These are phyloP conservation scores for Cyclophora punctaria DNA, from an alignment of 2,888 invertebrate species.

Conservation along the genomic window DNA sequence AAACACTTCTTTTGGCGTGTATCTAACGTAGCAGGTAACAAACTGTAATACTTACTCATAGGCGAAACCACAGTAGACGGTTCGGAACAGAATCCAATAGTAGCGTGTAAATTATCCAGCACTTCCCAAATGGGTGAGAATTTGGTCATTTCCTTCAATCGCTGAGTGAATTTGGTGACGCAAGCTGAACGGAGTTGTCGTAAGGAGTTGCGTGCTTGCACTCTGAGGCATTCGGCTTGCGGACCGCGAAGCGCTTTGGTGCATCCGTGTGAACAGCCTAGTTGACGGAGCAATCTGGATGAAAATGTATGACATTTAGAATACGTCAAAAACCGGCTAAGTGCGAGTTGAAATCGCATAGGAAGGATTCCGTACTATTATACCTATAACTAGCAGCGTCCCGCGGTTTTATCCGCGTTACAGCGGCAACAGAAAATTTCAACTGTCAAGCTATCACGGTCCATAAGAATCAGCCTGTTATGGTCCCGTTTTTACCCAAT, in stretches of 20 bases:
- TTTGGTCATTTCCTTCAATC: conserved; percentile 83
- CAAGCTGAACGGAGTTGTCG: conserved; percentile 81
- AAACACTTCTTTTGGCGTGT: too few species aligned
- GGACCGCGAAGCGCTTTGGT: conserved; percentile 88
- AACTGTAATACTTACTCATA: conserved; percentile 80
- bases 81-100: conserved; percentile 96
- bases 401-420: too few species aligned
- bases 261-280: conserved; percentile 96
- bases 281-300: conserved; percentile 84
- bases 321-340: too few species aligned
- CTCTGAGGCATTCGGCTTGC: conserved; percentile 91
- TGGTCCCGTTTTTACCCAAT: not conserved
- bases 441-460: too few species aligned
- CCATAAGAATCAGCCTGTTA: not conserved
- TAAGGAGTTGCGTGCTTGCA: conserved; percentile 82
- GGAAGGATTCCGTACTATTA: conserved; percentile 2
- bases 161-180: conserved; percentile 64
- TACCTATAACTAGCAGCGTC: too few species aligned
- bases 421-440: too few species aligned
- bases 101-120: conserved; percentile 95
- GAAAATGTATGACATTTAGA: not conserved
- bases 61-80: conserved; percentile 90
- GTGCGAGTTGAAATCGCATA: not conserved
- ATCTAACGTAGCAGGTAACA: too few species aligned
- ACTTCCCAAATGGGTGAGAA: conserved; percentile 86